Evolutionary conservation across 1,140 invertebrate species (phyloP), one percentile per base, ranked within the genome.

Genomic region (Brachionus rotundiformis): DNA sequence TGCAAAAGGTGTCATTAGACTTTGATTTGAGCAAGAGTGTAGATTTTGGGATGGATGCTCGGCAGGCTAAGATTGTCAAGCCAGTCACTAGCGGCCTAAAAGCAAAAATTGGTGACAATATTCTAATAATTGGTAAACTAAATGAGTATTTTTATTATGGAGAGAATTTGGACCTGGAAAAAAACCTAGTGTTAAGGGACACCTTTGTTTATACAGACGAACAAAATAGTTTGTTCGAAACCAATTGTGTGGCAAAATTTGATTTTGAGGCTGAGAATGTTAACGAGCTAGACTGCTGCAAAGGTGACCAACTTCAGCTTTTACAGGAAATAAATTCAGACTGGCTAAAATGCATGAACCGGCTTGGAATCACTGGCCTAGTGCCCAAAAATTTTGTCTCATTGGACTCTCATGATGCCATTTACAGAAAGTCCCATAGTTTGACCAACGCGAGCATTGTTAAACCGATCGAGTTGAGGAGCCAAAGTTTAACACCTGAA

Each of bases 91-190:
- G 29, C 29, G 63, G 63, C 16, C 19, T 68, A 68, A 68, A 36
- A 68, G 63, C 3, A n/a, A 19, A 23, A 36, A 6, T 36, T 11
- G 63, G n/a, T 5, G 63, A 68, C 10, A 36, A 68, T 23, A 19
- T 68, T 68, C 33, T 68, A 19, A 68, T 68, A 23, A 68, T 19
- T 68, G 63, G 63, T 19, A 39, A 73, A 73, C 13, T 44, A 27
- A 73, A 73, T 73, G 68, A 73, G 25, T 73, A 44, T 10, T 68
- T 68, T 19, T 68, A 68, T 36, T 68, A 33, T 36, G 63, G 63
- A 23, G 29, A 68, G 19, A 68, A 68, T 68, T 39, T 68, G 33
- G 63, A 68, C 16, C 19, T 68, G 1, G 63, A 68, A 16, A 68
- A 68, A 68, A 10, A 41, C 33, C 36, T 68, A 7, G 33, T 68